Evolutionary conservation across 2,797 vertebrate species (phyloP).

Genomic region (Hydrolagus colliei): DNA sequence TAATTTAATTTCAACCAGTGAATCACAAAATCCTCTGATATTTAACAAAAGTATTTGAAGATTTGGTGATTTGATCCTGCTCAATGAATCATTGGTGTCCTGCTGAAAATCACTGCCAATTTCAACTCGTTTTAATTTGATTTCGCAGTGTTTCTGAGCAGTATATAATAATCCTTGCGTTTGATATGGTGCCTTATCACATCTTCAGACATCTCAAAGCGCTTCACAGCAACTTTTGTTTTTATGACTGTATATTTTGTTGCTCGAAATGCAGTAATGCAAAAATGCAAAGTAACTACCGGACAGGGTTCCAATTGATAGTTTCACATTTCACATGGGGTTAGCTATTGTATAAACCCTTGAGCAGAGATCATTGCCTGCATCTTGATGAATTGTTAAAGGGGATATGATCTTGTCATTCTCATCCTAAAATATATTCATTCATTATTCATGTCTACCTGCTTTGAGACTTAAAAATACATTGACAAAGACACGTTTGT

Average conservation of each 20-base stretch:
- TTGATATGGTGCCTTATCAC: no score
- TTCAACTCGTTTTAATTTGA: conserved; percentile 9
- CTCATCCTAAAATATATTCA: no score
- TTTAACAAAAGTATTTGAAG: not conserved
- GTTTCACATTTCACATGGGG: conserved; percentile 9
- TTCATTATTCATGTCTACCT: not conserved
- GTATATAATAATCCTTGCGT: no score
- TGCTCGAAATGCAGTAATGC: not conserved
- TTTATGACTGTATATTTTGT: no score
- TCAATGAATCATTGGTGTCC: not conserved
- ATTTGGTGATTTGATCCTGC: not conserved
- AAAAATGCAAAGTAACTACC: no score
- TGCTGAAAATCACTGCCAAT: conserved; percentile 16
- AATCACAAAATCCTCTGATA: not conserved
- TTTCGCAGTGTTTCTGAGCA: conserved; percentile 11
- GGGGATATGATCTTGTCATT: no score
- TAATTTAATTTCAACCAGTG: not conserved
- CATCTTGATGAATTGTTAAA: no score
- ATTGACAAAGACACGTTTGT: not conserved
- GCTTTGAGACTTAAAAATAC: not conserved
- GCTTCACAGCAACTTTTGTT: no score
- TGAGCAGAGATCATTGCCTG: conserved; percentile 15
- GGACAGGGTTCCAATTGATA: conserved; percentile 13
- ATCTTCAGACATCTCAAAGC: no score
- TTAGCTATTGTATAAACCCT: conserved; percentile 13